Evolutionary conservation across 2,797 vertebrate species (phyloP).

Genomic region (Melanotaenia pygmaea): DNA sequence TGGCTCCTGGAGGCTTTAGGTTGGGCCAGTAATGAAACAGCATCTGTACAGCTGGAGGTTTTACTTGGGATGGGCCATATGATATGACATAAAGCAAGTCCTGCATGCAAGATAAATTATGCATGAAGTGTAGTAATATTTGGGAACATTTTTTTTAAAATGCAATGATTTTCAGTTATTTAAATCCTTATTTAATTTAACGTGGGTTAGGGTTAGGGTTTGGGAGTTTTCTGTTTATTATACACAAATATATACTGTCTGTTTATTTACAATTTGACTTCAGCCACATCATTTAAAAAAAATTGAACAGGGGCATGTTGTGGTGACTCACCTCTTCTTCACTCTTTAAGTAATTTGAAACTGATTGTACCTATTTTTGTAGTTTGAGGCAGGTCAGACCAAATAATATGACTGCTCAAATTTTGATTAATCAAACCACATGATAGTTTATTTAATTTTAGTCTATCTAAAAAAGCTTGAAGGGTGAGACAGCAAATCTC

Average conservation of each 20-base stretch:
- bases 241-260: neutral
- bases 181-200: no score
- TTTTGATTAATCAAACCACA: neutral
- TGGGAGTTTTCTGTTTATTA: neutral
- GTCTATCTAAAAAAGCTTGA: neutral
- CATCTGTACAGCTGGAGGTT: slow-evolving; percentile 98
- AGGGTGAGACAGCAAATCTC: no score
- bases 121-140: neutral
- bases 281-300: neutral
- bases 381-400: neutral
- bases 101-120: slow-evolving; percentile 71
- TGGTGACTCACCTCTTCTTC: neutral
- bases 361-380: neutral
- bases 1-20: slow-evolving; percentile 97
- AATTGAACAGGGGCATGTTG: neutral
- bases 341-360: neutral
- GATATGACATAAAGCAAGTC: slow-evolving; percentile 98
- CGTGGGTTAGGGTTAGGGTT: no score
- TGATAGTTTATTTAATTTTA: neutral
- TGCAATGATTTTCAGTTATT: no score
- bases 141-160: no score
- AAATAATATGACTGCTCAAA: neutral
- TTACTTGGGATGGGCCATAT: slow-evolving; percentile 98
- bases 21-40: slow-evolving; percentile 99
- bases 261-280: neutral